phyloP scores from a whole-genome alignment of 2,888 invertebrate genomes.

The Drosophila mettleri region DNA sequence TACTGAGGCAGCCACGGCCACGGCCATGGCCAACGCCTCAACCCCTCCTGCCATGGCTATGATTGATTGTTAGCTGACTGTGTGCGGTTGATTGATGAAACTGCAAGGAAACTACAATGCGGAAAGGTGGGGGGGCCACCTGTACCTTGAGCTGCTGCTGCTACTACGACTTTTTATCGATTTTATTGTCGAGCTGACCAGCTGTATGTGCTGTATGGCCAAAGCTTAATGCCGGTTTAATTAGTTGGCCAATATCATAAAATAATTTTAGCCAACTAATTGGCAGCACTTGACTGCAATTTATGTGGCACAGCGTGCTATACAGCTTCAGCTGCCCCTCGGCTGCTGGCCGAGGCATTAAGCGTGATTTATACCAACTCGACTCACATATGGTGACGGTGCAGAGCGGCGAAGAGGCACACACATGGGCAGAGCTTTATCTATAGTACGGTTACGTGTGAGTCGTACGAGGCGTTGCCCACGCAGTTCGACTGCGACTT shows the following conservation, averaged over 20 bases:
- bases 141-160: slow-evolving; percentile 8
- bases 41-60: slow-evolving; percentile 32
- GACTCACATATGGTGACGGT: slow-evolving; percentile 14
- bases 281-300: slow-evolving; percentile 79
- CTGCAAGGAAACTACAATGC: slow-evolving; percentile 21
- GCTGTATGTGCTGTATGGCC: neutral
- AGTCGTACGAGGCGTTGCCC: slow-evolving; percentile 47
- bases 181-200: slow-evolving; percentile 26
- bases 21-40: too few relatives aligned
- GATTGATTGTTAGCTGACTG: slow-evolving; percentile 61
- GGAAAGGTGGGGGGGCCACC: neutral
- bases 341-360: slow-evolving; percentile 55
- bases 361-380: slow-evolving; percentile 65
- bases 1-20: slow-evolving; percentile 8
- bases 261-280: slow-evolving; percentile 77
- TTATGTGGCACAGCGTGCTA: slow-evolving; percentile 49
- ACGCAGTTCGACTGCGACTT: slow-evolving; percentile 44
- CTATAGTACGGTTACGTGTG: slow-evolving; percentile 31
- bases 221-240: slow-evolving; percentile 53
- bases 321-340: slow-evolving; percentile 16
- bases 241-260: slow-evolving; percentile 75
- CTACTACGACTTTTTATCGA: slow-evolving; percentile 39
- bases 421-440: slow-evolving; percentile 7
- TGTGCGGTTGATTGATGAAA: slow-evolving; percentile 71
- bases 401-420: neutral